These are phyloP conservation scores for Telmatochromis sp. DNA, from an alignment of 2,113 vertebrate genomes.

Conservation along the genomic window DNA sequence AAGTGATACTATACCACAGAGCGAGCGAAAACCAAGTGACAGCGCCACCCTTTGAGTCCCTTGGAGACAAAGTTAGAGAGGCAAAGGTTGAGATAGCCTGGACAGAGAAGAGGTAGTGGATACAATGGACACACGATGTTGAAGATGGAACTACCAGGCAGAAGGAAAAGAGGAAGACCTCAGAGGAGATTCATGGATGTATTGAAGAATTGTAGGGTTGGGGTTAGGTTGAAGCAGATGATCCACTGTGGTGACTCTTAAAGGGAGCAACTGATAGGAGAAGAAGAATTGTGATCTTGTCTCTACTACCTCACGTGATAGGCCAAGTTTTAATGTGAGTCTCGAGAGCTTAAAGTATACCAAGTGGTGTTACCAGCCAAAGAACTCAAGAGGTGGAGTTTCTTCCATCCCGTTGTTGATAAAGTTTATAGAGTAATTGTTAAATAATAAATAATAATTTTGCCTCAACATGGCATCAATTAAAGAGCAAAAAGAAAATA, in stretches of 20 bases:
- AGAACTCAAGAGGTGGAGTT: background rate
- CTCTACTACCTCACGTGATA: background rate
- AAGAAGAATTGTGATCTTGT: background rate
- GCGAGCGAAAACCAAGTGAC: too few species aligned
- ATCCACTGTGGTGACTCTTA: background rate
- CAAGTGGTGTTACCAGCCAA: background rate
- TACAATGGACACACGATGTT: background rate
- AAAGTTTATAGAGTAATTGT: background rate
- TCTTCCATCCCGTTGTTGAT: background rate
- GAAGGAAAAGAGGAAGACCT: background rate
- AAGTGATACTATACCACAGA: too few species aligned
- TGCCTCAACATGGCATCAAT: background rate
- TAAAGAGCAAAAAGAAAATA: background rate
- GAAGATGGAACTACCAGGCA: background rate
- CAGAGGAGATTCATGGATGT: background rate
- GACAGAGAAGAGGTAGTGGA: background rate
- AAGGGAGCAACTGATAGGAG: background rate
- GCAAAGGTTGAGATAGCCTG: background rate
- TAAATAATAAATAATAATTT: background rate
- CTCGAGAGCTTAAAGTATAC: background rate
- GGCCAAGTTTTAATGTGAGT: background rate
- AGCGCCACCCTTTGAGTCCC: too few species aligned
- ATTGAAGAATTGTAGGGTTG: background rate
- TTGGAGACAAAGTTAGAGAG: background rate
- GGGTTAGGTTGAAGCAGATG: background rate